Base-by-base conservation (phyloP, 1,140 invertebrate genomes). In the Cydia fagiglandana region DNA sequence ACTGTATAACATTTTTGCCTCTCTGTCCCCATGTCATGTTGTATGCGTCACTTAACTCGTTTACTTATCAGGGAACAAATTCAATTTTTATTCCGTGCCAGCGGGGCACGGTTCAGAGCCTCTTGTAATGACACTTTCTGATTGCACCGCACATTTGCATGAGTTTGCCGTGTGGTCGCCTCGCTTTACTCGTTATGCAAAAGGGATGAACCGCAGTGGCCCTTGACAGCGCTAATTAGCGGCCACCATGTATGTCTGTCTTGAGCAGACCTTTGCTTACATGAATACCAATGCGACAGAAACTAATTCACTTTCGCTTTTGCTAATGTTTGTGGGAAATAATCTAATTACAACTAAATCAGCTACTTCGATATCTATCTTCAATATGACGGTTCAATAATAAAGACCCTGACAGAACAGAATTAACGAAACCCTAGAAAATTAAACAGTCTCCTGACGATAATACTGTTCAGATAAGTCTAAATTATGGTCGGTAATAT, bases 101-200 rank as follows among this genome's bases (percentile, higher is more conserved):
- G 56, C 56, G 56, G 7, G 17, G 10, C 6, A 61, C 6, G 20
- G n/a, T 61, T 61, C 45, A 17, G 10, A 30, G 20, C 64, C 64
- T 66, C 30, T 38, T 38, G 28, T 66, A 66, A 66, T 66, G 15
- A 66, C 64, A 66, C 28, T 38, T 68, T 68, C 30, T 70, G 66
- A 70, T 70, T 70, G 66, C 66, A 70, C 66, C 66, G 66, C 66
- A 24, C 66, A 70, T 70, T 70, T 70, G 66, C 66, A 70, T 70
- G 34, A 41, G 38, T 70, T 70, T 70, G 66, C 66, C 30, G 15
- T 70, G 66, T 38, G 66, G 66, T 70, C 34, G 66, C 66, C 9
- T 38, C 66, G 38, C 30, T 61, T 17, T 61, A 61, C 20, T 61
- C 15, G 66, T 70, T 70, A 70, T 70, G 66, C 66, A 70, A 70